phyloP scores from a whole-genome alignment of 2,888 invertebrate genomes.

The Calliphora vomitoria region DNA sequence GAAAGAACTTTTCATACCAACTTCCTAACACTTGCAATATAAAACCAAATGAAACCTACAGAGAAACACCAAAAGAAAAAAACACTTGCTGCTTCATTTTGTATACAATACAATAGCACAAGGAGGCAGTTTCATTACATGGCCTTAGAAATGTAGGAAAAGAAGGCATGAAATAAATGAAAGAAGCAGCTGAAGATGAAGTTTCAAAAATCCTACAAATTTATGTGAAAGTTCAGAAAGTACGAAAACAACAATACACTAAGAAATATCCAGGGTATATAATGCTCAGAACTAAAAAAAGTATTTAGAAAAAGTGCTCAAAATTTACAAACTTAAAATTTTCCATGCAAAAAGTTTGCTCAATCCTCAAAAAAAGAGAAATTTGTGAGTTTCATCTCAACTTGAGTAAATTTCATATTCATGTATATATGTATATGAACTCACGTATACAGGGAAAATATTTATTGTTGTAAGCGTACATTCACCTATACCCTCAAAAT shows the following conservation, averaged over 20 bases:
- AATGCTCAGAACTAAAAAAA: conserved; percentile 8
- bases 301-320: not conserved
- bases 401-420: conserved; percentile 36
- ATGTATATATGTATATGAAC: not conserved
- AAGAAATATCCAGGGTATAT: conserved; percentile 68
- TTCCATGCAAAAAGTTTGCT: conserved; percentile 13
- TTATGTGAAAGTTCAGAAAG: not conserved
- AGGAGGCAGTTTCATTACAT: conserved; percentile 34
- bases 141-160: conserved; percentile 25
- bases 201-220: conserved; percentile 22
- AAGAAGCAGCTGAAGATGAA: conserved; percentile 19
- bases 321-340: not conserved
- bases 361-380: not conserved
- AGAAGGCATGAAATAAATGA: not conserved
- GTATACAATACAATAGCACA: not conserved
- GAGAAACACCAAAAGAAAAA: conserved; percentile 2
- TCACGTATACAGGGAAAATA: conserved; percentile 9
- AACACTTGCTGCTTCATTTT: conserved; percentile 39
- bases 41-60: conserved; percentile 24
- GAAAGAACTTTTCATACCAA: conserved; percentile 7
- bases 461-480: conserved; percentile 55
- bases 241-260: not conserved
- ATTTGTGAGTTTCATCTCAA: conserved; percentile 25
- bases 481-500: conserved; percentile 67
- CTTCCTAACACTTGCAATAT: not conserved